These are phyloP conservation scores for Didymodactylos carnosus DNA, from an alignment of 2,888 invertebrate species.

Conservation along the genomic window DNA sequence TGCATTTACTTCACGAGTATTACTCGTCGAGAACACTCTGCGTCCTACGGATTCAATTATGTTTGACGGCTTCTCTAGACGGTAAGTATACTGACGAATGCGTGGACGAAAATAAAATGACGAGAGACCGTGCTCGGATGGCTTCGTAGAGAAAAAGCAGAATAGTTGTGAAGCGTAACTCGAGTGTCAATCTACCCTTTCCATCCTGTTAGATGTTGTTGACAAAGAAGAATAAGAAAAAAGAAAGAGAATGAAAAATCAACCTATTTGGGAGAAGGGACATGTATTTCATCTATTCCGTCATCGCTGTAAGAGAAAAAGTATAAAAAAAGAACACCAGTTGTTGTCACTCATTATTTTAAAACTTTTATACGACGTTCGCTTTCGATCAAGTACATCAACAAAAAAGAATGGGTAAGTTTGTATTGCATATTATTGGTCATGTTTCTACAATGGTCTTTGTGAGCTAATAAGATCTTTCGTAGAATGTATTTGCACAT, in stretches of 20 bases:
- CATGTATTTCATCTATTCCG: background rate
- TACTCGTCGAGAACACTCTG: background rate
- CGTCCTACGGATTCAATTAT: background rate
- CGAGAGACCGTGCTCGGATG: background rate
- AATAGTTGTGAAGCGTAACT: background rate
- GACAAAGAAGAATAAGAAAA: background rate
- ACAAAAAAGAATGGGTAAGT: too few species aligned
- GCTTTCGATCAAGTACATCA: background rate
- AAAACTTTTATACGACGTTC: background rate
- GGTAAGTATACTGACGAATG: background rate
- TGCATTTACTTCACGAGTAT: too few species aligned
- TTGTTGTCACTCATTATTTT: background rate
- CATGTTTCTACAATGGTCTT: too few species aligned
- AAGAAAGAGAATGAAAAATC: background rate
- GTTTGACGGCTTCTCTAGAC: background rate
- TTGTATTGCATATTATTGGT: too few species aligned
- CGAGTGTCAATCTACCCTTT: background rate
- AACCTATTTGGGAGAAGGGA: background rate
- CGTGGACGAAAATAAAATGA: background rate
- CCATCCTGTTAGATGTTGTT: background rate
- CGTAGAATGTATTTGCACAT: too few species aligned
- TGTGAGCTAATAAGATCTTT: too few species aligned
- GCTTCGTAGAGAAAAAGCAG: background rate
- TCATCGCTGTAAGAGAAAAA: background rate
- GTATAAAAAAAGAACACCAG: background rate